Evolutionary conservation across 2,113 vertebrate genomes (phyloP).

Genomic region (Amphiprion percula): DNA sequence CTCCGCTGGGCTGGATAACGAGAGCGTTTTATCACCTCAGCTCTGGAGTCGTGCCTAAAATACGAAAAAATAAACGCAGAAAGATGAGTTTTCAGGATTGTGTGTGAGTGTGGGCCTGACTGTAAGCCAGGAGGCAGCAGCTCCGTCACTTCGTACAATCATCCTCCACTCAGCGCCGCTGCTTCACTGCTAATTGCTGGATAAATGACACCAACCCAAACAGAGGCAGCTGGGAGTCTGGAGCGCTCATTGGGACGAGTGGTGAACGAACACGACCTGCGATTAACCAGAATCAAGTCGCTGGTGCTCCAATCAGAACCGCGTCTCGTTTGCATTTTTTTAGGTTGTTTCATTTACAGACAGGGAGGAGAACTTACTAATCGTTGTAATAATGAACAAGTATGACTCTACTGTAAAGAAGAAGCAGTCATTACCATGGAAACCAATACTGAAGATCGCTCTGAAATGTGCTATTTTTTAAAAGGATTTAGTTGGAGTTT

Average conservation of each 20-base stretch:
- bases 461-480: too few relatives aligned
- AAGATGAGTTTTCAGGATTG: too few relatives aligned
- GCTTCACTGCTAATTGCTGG: constrained; percentile 58
- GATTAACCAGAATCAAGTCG: constrained; percentile 41
- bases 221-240: constrained; percentile 59
- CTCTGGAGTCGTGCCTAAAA: not conserved
- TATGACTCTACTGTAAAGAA: too few relatives aligned
- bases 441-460: too few relatives aligned
- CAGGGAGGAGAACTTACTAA: not conserved
- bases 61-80: not conserved
- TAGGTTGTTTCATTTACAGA: not conserved
- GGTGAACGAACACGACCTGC: constrained; percentile 50
- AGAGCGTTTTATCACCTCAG: not conserved
- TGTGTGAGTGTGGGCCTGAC: too few relatives aligned
- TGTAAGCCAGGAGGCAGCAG: constrained; percentile 1
- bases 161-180: constrained; percentile 6
- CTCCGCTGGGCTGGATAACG: not conserved
- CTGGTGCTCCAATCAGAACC: constrained; percentile 40
- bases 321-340: constrained; percentile 29
- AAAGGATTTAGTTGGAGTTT: too few relatives aligned
- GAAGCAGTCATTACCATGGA: too few relatives aligned
- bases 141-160: constrained; percentile 26
- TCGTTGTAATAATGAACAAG: too few relatives aligned
- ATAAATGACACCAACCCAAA: constrained; percentile 52
- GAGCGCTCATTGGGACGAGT: constrained; percentile 57